Conservation (phyloP, 1,140 invertebrate genomes). For the Metaphire vulgaris region DNA sequence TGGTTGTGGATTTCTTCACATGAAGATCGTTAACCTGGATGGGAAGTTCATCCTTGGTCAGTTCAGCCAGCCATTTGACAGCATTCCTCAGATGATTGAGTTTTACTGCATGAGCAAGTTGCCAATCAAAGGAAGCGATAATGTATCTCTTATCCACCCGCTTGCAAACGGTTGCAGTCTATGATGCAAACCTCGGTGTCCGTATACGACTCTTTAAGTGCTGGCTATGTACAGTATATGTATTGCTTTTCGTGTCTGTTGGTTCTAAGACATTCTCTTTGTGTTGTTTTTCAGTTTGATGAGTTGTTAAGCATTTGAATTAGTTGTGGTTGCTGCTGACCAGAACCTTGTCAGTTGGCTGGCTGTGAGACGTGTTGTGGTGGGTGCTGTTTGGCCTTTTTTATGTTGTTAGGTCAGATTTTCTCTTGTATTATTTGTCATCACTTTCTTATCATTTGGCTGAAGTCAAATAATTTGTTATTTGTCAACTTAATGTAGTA, state of each 20-base stretch:
- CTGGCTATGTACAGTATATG: background rate
- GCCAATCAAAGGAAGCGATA: conserved; percentile 16
- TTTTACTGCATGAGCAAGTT: conserved; percentile 13
- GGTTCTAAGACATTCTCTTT: background rate
- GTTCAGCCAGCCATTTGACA: conserved; percentile 23
- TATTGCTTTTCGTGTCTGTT: background rate
- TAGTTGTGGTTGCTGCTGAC: too few species aligned
- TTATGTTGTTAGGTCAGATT: too few species aligned
- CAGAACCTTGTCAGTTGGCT: too few species aligned
- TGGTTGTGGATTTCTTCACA: conserved; percentile 5
- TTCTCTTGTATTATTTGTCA: too few species aligned
- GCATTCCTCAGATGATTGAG: conserved; percentile 7
- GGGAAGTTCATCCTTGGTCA: conserved; percentile 19
- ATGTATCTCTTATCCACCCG: background rate
- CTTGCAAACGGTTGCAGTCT: background rate
- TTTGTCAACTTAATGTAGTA: too few species aligned
- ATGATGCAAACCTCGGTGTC: background rate
- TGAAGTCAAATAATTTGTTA: too few species aligned
- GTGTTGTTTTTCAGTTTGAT: background rate
- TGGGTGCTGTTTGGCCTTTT: too few species aligned
- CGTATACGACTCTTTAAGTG: background rate
- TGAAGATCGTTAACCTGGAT: conserved; percentile 12
- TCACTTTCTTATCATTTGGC: too few species aligned
- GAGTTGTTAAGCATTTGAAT: too few species aligned
- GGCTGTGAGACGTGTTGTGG: too few species aligned